Percentiles rank a stretch among this genome's conserved stretches.
Evolutionary conservation across 2,113 vertebrate species (phyloP).

Genomic region (Falcunculus frontatus): DNA sequence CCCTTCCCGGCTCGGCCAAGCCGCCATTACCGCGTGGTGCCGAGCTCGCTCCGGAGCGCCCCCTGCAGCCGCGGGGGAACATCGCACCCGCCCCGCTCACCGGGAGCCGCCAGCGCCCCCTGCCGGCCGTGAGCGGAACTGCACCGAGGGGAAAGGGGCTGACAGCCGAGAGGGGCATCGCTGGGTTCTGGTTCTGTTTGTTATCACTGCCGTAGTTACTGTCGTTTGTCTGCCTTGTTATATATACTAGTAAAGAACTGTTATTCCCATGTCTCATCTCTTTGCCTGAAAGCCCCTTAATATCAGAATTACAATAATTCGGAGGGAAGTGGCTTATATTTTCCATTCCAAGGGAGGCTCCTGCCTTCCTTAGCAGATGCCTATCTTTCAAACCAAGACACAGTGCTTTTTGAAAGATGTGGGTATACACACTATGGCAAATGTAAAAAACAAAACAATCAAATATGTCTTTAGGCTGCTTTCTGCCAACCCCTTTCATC

Average conservation of each 20-base stretch:
- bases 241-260: neutral
- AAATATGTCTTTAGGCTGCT: neutral
- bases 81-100: too few relatives aligned
- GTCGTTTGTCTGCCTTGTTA: neutral
- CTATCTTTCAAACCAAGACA: neutral
- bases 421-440: neutral
- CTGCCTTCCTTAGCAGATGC: neutral
- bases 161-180: neutral
- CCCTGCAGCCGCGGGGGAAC: neutral
- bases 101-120: neutral
- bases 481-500: neutral
- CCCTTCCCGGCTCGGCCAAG: too few relatives aligned
- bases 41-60: neutral
- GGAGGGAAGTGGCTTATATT: neutral
- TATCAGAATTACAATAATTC: neutral
- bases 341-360: neutral
- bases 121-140: neutral
- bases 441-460: neutral
- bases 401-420: neutral
- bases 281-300: neutral
- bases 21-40: too few relatives aligned
- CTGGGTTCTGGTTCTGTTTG: neutral
- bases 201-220: accelerated
- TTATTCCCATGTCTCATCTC: neutral
- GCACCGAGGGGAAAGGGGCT: neutral